Percentiles rank a stretch among this genome's conserved stretches.
phyloP scores from a whole-genome alignment of 2,113 vertebrate species.

The Sciurus niger region DNA sequence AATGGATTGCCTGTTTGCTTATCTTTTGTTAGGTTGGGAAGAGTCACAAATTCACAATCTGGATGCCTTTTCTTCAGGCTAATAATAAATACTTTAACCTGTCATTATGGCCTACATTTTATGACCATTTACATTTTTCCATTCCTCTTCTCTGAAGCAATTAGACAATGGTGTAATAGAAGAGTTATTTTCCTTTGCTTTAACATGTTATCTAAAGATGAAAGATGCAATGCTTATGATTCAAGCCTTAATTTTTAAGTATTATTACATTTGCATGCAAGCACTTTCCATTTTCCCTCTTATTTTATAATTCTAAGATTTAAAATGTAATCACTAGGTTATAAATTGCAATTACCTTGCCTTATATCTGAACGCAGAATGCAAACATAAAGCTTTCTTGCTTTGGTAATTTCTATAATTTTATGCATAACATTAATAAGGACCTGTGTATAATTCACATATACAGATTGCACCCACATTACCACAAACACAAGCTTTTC shows the following conservation, averaged over 20 bases:
- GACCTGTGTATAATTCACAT: conserved; percentile 13
- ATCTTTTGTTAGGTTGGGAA: neutral
- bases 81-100: conserved; percentile 41
- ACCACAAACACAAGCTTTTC: conserved; percentile 40
- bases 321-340: conserved; percentile 49
- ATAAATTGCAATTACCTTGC: conserved; percentile 59
- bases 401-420: conserved; percentile 70
- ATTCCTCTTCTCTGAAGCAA: conserved; percentile 35
- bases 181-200: conserved; percentile 26
- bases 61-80: conserved; percentile 28
- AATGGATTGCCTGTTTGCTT: neutral
- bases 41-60: neutral
- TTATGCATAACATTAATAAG: conserved; percentile 68
- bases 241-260: conserved; percentile 9
- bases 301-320: conserved; percentile 54
- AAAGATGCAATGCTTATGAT: neutral
- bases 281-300: neutral
- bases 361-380: conserved; percentile 42
- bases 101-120: conserved; percentile 30
- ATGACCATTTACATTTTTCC: conserved; percentile 30
- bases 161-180: neutral
- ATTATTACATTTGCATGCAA: neutral
- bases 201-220: neutral
- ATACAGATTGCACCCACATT: conserved; percentile 7
- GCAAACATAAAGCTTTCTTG: conserved; percentile 55